Evolutionary conservation across 2,888 invertebrate genomes (phyloP), one percentile per base, ranked within the genome.

Genomic region (Hirtodrosophila duncani): DNA sequence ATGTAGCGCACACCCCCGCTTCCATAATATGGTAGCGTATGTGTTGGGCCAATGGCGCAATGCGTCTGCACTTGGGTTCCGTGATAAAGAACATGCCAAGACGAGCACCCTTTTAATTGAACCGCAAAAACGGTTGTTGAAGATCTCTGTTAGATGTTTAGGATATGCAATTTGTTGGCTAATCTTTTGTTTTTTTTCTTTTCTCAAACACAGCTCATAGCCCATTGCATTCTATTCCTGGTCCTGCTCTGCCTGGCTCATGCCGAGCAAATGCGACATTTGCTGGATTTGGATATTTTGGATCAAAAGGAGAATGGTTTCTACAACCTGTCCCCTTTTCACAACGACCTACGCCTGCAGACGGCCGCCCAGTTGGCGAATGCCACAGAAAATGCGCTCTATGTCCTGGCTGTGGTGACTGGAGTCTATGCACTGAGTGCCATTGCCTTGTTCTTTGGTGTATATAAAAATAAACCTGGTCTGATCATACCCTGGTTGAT

Each of bases 241-340:
- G 84, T 85, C 34, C 56, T 86, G 3, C 60, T 87, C 46, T 85
- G 85, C 6, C 59, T 87, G 38, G 84, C 85, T 1, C 87, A 87
- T 64, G 86, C 86, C 18, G 86, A 87, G 46, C 83, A 87, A 75
- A 86, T 86, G 80, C 83, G 84, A 38, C 77, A 82, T 7, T 81
- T 86, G 58, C 67, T 87, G 3, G 82, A 82, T 8, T 55, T 84
- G 62, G 87, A 87, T 46, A 86, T 86, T 53, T 63, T 84, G 49
- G 87, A 87, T 65, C 86, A 87, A 46, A 84, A 84, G 59, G 85
- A 86, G 23, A 84, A 80, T 39, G 85, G 84, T 2, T 86, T 84
- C 58, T 87, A 86, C 24, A 85, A 83, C 23, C 77, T 84, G 77
- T 72, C 80, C 6, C 84, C 84, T 1, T 82, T 83, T 29, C 72